These are phyloP conservation scores for Lepidurus packardi DNA, from an alignment of 1,140 invertebrate genomes.

Conservation along the genomic window DNA sequence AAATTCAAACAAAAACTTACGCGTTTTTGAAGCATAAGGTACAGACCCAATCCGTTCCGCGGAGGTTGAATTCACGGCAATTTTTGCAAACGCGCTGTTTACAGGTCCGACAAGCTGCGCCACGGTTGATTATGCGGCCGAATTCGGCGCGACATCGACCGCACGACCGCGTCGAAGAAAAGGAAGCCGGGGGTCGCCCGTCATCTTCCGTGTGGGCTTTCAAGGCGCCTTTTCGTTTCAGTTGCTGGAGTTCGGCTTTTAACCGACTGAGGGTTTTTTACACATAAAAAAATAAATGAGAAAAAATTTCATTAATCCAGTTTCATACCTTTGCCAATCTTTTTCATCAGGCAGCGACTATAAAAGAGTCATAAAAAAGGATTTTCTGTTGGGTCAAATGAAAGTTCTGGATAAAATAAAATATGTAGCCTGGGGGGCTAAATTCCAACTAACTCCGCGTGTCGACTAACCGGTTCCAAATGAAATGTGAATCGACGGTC, in stretches of 20 bases:
- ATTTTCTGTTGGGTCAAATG: too few species aligned
- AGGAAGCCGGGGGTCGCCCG: slow-evolving; percentile 41
- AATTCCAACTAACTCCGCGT: too few species aligned
- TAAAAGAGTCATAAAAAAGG: too few species aligned
- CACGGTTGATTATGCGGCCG: slow-evolving; percentile 67
- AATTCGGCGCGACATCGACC: slow-evolving; percentile 62
- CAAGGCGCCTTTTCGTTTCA: slow-evolving; percentile 55
- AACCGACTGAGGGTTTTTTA: slow-evolving; percentile 50
- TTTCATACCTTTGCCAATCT: too few species aligned
- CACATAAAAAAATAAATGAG: slow-evolving; percentile 34
- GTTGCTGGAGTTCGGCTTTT: slow-evolving; percentile 56
- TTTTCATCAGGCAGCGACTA: too few species aligned
- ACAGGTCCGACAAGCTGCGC: slow-evolving; percentile 62
- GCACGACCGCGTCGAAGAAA: slow-evolving; percentile 52
- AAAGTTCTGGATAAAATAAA: too few species aligned
- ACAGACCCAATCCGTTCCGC: slow-evolving; percentile 64
- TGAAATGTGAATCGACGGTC: too few species aligned
- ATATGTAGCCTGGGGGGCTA: too few species aligned
- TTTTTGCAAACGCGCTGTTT: slow-evolving; percentile 64
- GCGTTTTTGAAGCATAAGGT: slow-evolving; percentile 65
- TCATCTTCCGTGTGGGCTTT: slow-evolving; percentile 41
- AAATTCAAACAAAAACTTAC: slow-evolving; percentile 51
- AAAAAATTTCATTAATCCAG: not conserved
- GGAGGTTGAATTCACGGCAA: slow-evolving; percentile 56
- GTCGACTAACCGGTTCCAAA: too few species aligned